Evolutionary conservation across 2,797 vertebrate species (phyloP), one percentile per base, ranked within the genome.

Genomic region (Crocidura indochinensis): DNA sequence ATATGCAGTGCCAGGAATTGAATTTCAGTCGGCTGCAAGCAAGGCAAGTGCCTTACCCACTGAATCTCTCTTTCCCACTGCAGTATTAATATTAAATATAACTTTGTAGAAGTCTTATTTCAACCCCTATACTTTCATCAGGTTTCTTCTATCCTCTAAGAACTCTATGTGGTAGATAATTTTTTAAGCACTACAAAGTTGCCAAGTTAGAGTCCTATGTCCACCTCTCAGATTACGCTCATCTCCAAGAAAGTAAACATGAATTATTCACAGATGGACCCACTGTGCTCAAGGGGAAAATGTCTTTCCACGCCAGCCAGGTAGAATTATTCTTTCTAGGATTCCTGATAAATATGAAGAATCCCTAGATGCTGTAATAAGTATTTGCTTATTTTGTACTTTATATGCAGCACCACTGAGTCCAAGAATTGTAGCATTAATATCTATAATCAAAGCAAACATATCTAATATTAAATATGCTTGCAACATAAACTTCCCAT

Each of bases 371-470:
- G 4, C 6, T 47, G 1, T 72, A 49, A 86, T 62, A 84, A 60
- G 26, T 79, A 67, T 7, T 6, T 8, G 10, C 26, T 51, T 65
- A 74, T 46, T 29, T 78, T 74, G 9, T 9, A n/a, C 10, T 47
- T 67, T 53, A 62, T n/a, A 92, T 29, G n/a, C 26, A 31, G 29
- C 12, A 46, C 38, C 10, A 5, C 56, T 53, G 26, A 89, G 69
- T 86, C 60, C 46, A 78, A 84, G 65, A 24, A 27, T 46, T 83
- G 44, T 22, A 62, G 60, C 22, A 72, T 62, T 51, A 51, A 6
- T 31, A 53, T 72, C 31, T 29, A 9, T 73, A 71, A 80, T 17
- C 38, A 67, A 87, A 88, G 62, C 74, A 72, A 85, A 84, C 4
- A 65, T 74, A 44, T 79, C n/a, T 51, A 60, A 80, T 38, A 60